Evolutionary conservation across 2,888 invertebrate genomes (phyloP), one percentile per base, ranked within the genome.

Genomic region (Choristoneura rosaceana): DNA sequence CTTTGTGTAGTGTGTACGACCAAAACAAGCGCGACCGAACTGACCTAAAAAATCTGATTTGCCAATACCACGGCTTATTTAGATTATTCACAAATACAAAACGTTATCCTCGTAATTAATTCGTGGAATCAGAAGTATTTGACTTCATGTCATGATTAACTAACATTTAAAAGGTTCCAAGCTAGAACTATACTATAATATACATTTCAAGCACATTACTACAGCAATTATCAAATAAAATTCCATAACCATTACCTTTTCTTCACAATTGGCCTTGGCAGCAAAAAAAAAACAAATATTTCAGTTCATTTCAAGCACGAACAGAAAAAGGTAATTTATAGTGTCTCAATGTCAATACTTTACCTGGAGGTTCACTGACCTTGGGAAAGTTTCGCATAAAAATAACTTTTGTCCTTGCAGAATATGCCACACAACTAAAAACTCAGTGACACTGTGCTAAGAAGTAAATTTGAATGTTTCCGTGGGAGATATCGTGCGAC

Each of bases 231-330:
- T 25, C 25, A 25, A 25, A 25, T 25, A 38, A 38, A 12, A 15
- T 10, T 17, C 3, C 1, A 52, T 52, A 52, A 52, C 52, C 82
- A 89, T 87, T 80, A 90, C 91, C 82, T 80, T 75, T 73, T 76
- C 69, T 63, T 69, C 63, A 73, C 8, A 5, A 82, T 84, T 12
- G 75, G 79, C 87, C 90, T 90, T 82, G 82, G 69, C 74, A 79
- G 90, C 89, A 47, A 78, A 47, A 78, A 78, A 83, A 80, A 81
- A 71, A 81, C 78, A 78, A 74, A 70, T 69, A 47, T 65, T 74
- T 73, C 71, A 60, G 59, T 33, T 41, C n/a, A 55, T 62, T 10
- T 7, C 12, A 59, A 58, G 50, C 50, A 52, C 52, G 52, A 52
- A 60, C 25, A 58, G 43, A 61, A 43, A 41, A 41, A n/a, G 25